Conservation (phyloP, 1,140 invertebrate genomes). For the Drosophila insularis region DNA sequence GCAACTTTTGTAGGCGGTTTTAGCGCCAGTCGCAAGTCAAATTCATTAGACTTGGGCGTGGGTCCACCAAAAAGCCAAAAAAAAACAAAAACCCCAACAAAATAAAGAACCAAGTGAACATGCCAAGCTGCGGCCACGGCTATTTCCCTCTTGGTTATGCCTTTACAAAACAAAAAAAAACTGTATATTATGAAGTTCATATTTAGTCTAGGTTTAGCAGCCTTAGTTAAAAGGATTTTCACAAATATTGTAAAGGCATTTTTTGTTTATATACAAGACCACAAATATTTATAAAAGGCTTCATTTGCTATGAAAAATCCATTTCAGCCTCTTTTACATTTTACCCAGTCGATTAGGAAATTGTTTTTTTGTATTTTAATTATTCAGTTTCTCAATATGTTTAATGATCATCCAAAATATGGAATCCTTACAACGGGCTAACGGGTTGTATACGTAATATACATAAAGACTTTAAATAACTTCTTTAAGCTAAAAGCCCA, state of each 20-base stretch:
- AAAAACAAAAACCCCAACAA: neutral
- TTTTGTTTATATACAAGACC: neutral
- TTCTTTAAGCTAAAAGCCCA: too few species aligned
- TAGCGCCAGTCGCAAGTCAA: slow-evolving; percentile 39
- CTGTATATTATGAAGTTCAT: neutral
- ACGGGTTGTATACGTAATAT: neutral
- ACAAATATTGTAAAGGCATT: neutral
- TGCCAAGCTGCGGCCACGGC: slow-evolving; percentile 28
- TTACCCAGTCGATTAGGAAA: too few species aligned
- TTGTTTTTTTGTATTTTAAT: too few species aligned
- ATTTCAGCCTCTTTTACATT: too few species aligned
- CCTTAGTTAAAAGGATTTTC: slow-evolving; percentile 3
- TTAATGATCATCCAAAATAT: too few species aligned
- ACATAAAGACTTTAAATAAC: neutral
- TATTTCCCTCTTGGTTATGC: slow-evolving; percentile 16
- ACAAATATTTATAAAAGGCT: neutral
- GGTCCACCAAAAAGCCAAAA: neutral
- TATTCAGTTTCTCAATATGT: too few species aligned
- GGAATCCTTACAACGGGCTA: neutral
- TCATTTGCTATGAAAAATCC: too few species aligned
- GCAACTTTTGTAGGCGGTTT: slow-evolving; percentile 13
- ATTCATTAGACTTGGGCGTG: slow-evolving; percentile 40
- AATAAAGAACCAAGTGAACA: slow-evolving; percentile 33
- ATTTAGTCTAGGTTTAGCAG: slow-evolving; percentile 3
- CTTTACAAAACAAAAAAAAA: neutral